Evolutionary conservation across 2,888 invertebrate species (phyloP), one percentile per base, ranked within the genome.

Genomic region (Cyclophora punctaria): DNA sequence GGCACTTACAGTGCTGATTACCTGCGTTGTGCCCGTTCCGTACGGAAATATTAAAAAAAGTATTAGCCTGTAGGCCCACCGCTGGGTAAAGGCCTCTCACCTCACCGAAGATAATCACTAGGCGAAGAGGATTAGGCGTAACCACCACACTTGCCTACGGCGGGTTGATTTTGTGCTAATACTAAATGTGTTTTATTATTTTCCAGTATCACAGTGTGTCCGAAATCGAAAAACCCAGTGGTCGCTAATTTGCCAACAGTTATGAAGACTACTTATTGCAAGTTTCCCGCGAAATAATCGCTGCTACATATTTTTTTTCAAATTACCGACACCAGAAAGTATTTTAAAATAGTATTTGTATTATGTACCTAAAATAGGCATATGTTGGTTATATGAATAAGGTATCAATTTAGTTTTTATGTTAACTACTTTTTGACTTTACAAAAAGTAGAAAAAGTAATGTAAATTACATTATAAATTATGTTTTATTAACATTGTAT

Each of bases 191-290:
- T 49, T 48, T 42, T 59, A 20, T 63, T 62, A 66, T 66, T 54
- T 91, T 91, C 56, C 85, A 93, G 93, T 40, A 89, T 93, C 47
- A 93, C 91, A 6, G 90, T 94, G 3, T 95, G 95, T 66, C 92
- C 94, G 0, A 91, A 91, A 64, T 80, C 89, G 52, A 89, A 90
- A 47, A 91, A 91, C 58, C 91, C 93, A 0, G 87, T 95, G n/a
- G 81, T 93, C 4, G 90, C 92, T 3, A 93, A 93, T 50, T 82
- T 90, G 53, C 90, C 92, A 3, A 87, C 83, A 2, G 58, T 82
- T 5, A 79, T 88, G 81, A 83, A 84, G 61, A 80, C 87, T 0
- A 88, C 83, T 65, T 84, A 83, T 64, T 88, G 88, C 63, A 74
- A 67, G 56, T 75, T 79, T 52, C 60, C 20, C 20, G 20, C 62